phyloP scores from a whole-genome alignment of 2,113 vertebrate genomes.

The Malurus elegans region DNA sequence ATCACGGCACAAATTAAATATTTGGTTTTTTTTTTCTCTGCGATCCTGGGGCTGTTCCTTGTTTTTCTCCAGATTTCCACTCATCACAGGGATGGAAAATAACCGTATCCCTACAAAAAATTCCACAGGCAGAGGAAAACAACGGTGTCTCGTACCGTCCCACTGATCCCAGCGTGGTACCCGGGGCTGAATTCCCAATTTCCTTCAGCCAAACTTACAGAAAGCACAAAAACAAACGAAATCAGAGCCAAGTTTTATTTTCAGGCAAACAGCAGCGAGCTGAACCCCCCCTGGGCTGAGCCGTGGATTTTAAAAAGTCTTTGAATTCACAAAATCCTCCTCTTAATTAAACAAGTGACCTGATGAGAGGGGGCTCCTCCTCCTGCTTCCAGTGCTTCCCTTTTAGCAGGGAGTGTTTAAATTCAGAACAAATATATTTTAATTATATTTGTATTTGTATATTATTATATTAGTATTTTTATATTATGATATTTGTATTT shows the following conservation, averaged over 20 bases:
- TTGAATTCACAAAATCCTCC: neutral
- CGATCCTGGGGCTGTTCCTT: neutral
- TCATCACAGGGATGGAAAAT: neutral
- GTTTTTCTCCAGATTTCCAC: neutral
- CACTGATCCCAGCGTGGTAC: neutral
- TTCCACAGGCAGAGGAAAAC: neutral
- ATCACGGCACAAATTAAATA: neutral
- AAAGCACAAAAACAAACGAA: neutral
- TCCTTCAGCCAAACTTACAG: neutral
- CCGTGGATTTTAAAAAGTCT: neutral
- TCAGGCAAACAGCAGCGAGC: neutral
- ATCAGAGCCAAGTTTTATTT: neutral
- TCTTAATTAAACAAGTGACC: neutral
- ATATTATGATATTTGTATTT: no score
- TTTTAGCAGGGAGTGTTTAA: neutral
- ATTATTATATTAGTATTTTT: no score
- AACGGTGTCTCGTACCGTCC: fast-evolving
- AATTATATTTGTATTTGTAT: no score
- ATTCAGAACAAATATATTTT: neutral
- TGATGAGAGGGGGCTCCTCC: neutral
- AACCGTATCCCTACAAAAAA: fast-evolving
- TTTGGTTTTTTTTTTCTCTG: neutral
- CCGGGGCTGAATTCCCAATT: neutral
- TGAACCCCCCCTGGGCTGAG: neutral
- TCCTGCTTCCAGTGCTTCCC: neutral